phyloP scores from a whole-genome alignment of 2,113 vertebrate genomes.

The Equus quagga region DNA sequence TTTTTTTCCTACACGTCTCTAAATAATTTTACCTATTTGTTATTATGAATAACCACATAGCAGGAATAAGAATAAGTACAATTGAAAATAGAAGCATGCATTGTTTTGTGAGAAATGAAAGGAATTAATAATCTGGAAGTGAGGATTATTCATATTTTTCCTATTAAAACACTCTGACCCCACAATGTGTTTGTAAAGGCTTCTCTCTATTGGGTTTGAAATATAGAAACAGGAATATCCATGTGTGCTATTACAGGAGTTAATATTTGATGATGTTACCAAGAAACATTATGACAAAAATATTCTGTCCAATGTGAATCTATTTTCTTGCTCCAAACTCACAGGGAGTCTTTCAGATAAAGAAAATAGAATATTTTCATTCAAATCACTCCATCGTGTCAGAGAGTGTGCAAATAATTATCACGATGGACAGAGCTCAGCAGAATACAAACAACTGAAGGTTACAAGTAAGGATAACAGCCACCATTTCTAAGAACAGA shows the following conservation, averaged over 20 bases:
- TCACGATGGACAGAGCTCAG: neutral
- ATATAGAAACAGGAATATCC: neutral
- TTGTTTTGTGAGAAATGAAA: neutral
- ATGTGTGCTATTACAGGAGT: neutral
- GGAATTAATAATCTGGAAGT: neutral
- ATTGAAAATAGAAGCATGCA: neutral
- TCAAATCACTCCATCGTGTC: neutral
- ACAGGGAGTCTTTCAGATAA: slow-evolving; percentile 18
- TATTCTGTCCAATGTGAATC: neutral
- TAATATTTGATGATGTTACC: neutral
- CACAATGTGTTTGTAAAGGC: neutral
- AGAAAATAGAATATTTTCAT: neutral
- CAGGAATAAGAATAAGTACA: neutral
- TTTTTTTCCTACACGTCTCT: neutral
- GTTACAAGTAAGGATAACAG: neutral
- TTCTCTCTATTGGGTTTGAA: neutral
- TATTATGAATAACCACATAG: neutral
- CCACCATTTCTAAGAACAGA: neutral
- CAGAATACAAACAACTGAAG: neutral
- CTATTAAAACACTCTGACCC: neutral
- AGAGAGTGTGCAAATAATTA: neutral
- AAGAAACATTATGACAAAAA: slow-evolving; percentile 19
- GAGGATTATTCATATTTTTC: neutral
- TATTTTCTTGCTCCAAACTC: neutral
- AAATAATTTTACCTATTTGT: neutral